A percentile compares a stretch with the other conserved stretches of the same genome.
These are phyloP conservation scores for Hycleus phaleratus DNA, from an alignment of 1,140 invertebrate genomes.

Conservation along the genomic window DNA sequence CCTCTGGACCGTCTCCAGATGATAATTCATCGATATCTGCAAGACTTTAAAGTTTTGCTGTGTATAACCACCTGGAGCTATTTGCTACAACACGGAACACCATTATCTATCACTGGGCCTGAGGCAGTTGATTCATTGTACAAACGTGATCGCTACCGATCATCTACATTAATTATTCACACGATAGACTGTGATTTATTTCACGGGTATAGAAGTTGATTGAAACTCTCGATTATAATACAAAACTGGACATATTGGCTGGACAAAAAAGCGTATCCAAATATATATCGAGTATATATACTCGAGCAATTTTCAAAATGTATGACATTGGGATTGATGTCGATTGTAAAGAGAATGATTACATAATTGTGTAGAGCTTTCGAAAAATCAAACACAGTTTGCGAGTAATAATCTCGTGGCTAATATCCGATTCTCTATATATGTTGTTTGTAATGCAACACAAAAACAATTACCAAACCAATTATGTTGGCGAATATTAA, in stretches of 20 bases:
- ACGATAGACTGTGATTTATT: conserved; percentile 7
- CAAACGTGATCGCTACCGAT: conserved; percentile 15
- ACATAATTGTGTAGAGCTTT: too few species aligned
- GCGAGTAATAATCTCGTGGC: not conserved
- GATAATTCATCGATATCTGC: too few species aligned
- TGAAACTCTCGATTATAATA: too few species aligned
- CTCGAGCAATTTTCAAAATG: too few species aligned
- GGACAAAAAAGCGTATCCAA: too few species aligned
- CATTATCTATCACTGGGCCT: conserved; percentile 12
- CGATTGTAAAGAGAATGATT: too few species aligned
- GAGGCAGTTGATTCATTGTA: conserved; percentile 9
- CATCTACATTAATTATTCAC: conserved; percentile 15
- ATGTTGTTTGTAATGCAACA: conserved; percentile 3
- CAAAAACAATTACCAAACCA: conserved; percentile 24
- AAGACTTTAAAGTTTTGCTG: too few species aligned
- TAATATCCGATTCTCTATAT: conserved; percentile 14
- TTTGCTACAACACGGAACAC: conserved; percentile 10
- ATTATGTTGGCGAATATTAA: conserved; percentile 20
- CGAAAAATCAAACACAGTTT: too few species aligned
- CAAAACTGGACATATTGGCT: too few species aligned
- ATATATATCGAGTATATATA: too few species aligned
- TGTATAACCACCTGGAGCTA: conserved; percentile 4
- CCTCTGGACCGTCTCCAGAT: too few species aligned
- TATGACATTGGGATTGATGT: too few species aligned
- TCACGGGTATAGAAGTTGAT: not conserved